Evolutionary conservation across 2,113 vertebrate genomes (phyloP), one percentile per base, ranked within the genome.

Genomic region (Tachysurus fulvidraco): DNA sequence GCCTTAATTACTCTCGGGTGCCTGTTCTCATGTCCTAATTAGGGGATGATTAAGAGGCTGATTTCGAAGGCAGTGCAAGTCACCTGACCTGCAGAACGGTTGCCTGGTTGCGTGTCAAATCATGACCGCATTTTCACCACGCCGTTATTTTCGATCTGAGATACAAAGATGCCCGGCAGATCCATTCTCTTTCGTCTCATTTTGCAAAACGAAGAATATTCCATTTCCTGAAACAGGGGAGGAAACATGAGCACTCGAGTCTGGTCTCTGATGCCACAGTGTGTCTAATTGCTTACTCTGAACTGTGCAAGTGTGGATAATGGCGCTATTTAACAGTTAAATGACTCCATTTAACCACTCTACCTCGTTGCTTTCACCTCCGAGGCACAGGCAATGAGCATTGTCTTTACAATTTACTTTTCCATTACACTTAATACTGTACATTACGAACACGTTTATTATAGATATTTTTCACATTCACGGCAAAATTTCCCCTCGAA

Each of bases 21-120:
- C 41, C 80, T 65, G 36, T 83, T 52, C 41, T 41, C 5, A 30
- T 46, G 60, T 83, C 81, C 81, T 83, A 83, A 83, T 83, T 83
- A 83, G 16, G 25, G 3, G 25, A 50, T 67, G 60, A 83, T 83
- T 46, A 83, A 65, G 44, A 67, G 81, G 21, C 59, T 36, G 77
- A 79, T 28, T 57, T 36, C 28, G 14, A 57, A 55, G 16, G 78
- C 55, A 5, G 19, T 23, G 11, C 55, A 59, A 59, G 54, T 79
- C 77, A 80, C 28, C 54, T 80, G 78, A 80, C 78, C 78, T 21
- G 78, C 30, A 1, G 54, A 79, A 36, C 77, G 57, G 52, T 59
- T 10, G 19, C 28, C 28, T 21, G 54, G 78, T 30, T 59, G 78
- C 78, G 23, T 2, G 25, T 3, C 16, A 11, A 55, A 55, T 28